Evolutionary conservation across 2,888 invertebrate genomes (phyloP).

Genomic region (Aphodius granarius): DNA sequence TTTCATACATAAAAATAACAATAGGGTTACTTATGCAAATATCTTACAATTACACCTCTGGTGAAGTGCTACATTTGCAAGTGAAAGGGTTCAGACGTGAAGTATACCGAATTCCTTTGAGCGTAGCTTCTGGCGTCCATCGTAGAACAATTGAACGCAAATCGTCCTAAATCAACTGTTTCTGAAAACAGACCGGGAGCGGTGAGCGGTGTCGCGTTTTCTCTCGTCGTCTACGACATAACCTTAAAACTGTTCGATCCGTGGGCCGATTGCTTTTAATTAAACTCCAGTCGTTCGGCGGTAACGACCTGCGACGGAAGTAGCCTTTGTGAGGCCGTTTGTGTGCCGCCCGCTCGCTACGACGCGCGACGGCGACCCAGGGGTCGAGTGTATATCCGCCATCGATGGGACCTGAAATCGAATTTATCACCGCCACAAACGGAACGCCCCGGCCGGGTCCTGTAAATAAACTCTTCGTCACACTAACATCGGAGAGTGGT

Average conservation of each 20-base stretch:
- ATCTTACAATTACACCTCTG: neutral
- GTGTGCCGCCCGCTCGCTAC: neutral
- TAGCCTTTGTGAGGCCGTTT: neutral
- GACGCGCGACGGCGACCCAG: neutral
- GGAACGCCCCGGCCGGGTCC: neutral
- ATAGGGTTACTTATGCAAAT: neutral
- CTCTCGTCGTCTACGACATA: neutral
- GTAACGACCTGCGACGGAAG: neutral
- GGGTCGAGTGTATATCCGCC: neutral
- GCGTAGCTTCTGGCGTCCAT: neutral
- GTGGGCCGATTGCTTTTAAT: neutral
- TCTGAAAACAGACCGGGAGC: neutral
- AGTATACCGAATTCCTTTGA: neutral
- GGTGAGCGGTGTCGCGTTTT: neutral
- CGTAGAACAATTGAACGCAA: neutral
- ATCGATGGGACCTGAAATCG: neutral
- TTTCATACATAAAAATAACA: too few species aligned
- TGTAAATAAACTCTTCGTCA: neutral
- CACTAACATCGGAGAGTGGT: neutral
- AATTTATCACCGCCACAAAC: neutral
- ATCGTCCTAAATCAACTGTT: neutral
- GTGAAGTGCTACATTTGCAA: neutral
- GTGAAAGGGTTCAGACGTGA: neutral
- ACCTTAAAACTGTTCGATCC: neutral
- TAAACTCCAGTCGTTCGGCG: neutral